Percentiles rank a stretch among this genome's conserved stretches.
phyloP scores from a whole-genome alignment of 2,797 vertebrate genomes.

The Hylomyscus alleni region DNA sequence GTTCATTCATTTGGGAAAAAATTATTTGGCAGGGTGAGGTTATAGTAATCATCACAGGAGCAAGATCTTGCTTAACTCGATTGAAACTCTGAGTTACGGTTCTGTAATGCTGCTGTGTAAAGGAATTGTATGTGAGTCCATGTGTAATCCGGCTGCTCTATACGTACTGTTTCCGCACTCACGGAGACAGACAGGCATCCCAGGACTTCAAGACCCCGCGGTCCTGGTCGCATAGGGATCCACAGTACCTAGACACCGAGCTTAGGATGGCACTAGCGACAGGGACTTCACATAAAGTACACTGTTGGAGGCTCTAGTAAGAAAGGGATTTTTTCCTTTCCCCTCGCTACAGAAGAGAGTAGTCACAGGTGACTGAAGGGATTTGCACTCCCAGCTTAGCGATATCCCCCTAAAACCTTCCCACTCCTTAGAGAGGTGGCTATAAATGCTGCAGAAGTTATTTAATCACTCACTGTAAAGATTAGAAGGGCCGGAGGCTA shows the following conservation, averaged over 20 bases:
- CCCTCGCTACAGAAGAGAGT: neutral
- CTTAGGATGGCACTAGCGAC: neutral
- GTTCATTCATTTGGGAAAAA: neutral
- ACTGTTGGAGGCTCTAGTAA: neutral
- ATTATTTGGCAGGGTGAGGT: neutral
- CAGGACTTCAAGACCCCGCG: neutral
- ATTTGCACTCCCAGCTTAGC: neutral
- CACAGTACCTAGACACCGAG: neutral
- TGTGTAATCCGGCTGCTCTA: accelerated
- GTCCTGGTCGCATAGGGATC: neutral
- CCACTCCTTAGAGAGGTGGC: neutral
- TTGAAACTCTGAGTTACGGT: neutral
- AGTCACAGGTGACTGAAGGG: neutral
- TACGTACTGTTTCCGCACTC: neutral
- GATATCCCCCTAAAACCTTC: neutral
- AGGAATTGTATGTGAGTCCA: neutral
- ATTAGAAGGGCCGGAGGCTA: neutral
- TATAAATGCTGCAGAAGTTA: neutral
- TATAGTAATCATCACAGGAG: neutral
- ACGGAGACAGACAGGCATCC: neutral
- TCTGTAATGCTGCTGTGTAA: neutral
- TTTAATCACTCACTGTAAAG: neutral
- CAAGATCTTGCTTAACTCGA: neutral
- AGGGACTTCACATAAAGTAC: neutral
- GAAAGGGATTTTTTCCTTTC: neutral